A percentile compares a stretch with the other conserved stretches of the same genome.
Evolutionary conservation across 1,140 invertebrate species (phyloP).

Genomic region (Sycobia sp.): DNA sequence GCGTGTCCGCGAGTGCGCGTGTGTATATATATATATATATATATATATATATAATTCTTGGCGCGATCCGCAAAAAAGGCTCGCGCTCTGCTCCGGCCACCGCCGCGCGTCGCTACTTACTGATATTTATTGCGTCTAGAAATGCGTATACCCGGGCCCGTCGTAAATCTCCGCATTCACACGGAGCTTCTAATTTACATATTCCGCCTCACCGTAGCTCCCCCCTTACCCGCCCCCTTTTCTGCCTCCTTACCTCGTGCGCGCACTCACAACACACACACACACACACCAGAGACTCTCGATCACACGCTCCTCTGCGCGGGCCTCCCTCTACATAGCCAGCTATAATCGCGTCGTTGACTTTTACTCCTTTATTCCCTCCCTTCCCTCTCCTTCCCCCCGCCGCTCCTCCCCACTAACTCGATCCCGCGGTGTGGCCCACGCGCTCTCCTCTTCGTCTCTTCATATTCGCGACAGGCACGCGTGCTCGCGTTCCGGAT

Average conservation of each 20-base stretch:
- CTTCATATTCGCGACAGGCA: background rate
- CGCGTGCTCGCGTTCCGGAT: too few species aligned
- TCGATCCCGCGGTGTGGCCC: slow-evolving; percentile 25
- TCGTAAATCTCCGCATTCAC: slow-evolving; percentile 59
- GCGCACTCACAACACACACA: background rate
- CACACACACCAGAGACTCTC: background rate
- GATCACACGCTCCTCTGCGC: background rate
- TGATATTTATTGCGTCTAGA: slow-evolving; percentile 58
- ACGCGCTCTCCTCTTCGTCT: slow-evolving; percentile 1
- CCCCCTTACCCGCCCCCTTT: slow-evolving; percentile 13
- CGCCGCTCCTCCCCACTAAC: background rate
- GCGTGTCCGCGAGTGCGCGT: too few species aligned
- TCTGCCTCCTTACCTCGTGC: too few species aligned
- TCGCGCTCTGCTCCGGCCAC: background rate
- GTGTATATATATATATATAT: too few species aligned
- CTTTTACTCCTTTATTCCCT: too few species aligned
- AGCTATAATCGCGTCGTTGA: too few species aligned
- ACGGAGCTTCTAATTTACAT: slow-evolving; percentile 58
- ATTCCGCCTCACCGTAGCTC: slow-evolving; percentile 41
- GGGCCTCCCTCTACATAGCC: too few species aligned
- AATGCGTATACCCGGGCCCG: slow-evolving; percentile 51
- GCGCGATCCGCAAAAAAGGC: too few species aligned
- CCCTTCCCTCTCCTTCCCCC: background rate
- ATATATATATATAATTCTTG: too few species aligned
- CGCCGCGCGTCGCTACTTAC: slow-evolving; percentile 50